Percentiles rank a stretch among this genome's conserved stretches.
phyloP scores from a whole-genome alignment of 1,140 invertebrate genomes.

The Zophobas morio region DNA sequence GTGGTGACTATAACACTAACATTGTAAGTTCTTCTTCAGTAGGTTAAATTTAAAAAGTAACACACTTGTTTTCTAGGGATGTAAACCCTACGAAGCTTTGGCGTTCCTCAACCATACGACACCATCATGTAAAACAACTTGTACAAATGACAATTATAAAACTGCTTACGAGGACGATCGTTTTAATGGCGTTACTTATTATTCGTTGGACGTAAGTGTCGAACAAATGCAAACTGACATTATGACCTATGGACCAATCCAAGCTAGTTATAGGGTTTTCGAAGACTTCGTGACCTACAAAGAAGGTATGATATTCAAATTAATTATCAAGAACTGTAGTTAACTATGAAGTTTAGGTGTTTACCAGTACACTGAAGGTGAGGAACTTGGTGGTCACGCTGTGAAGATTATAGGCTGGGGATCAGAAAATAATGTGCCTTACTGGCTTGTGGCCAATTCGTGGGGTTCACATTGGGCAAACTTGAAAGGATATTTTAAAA shows the following conservation, averaged over 20 bases:
- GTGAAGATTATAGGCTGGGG: too few species aligned
- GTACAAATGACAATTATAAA: background rate
- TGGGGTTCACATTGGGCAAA: too few species aligned
- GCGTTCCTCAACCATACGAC: background rate
- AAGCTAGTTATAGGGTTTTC: slow-evolving; percentile 91
- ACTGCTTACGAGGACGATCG: background rate
- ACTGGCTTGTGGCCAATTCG: too few species aligned
- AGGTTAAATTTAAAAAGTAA: background rate
- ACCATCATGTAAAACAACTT: background rate
- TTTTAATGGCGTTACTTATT: background rate
- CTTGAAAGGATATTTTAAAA: slow-evolving; percentile 54
- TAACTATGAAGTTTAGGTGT: slow-evolving; percentile 73
- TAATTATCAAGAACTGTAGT: background rate
- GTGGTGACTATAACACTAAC: background rate
- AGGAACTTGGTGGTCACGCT: slow-evolving; percentile 88
- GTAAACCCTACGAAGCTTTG: background rate
- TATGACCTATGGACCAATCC: slow-evolving; percentile 90
- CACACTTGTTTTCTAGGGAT: background rate
- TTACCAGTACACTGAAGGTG: slow-evolving; percentile 84
- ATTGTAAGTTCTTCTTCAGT: background rate
- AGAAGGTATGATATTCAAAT: slow-evolving; percentile 70
- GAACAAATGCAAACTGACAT: slow-evolving; percentile 86
- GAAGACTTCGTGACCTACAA: slow-evolving; percentile 90
- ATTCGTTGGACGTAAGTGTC: background rate
- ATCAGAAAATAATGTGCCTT: too few species aligned